Conservation (phyloP, 2,797 vertebrate genomes). For the Lithobates pipiens region DNA sequence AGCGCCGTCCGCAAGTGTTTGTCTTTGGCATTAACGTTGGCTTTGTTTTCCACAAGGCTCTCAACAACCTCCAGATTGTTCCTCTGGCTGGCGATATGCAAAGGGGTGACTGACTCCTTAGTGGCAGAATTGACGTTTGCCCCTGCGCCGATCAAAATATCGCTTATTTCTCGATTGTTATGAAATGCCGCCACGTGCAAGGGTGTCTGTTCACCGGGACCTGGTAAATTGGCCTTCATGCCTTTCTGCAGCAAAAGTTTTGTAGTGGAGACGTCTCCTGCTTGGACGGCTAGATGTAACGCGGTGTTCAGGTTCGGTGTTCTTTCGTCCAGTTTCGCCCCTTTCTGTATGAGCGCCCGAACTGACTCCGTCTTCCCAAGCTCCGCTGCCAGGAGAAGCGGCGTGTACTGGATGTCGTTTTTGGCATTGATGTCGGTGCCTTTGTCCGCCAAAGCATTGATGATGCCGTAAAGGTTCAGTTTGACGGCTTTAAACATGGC, state of each 20-base stretch:
- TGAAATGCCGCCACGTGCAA: constrained; percentile 77
- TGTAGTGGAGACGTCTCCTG: constrained; percentile 68
- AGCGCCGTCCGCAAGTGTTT: constrained; percentile 74
- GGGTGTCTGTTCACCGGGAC: constrained; percentile 72
- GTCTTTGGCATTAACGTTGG: constrained; percentile 72
- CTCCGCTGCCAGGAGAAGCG: constrained; percentile 79
- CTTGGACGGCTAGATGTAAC: constrained; percentile 74
- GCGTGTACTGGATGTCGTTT: constrained; percentile 76
- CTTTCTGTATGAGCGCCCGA: constrained; percentile 73
- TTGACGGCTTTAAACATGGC: constrained; percentile 80
- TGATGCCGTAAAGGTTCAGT: constrained; percentile 70
- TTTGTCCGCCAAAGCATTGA: constrained; percentile 74
- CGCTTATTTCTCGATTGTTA: constrained; percentile 67
- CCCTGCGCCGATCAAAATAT: constrained; percentile 70
- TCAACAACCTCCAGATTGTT: constrained; percentile 70
- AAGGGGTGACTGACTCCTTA: constrained; percentile 73
- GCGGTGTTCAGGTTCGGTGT: constrained; percentile 73
- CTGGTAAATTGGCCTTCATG: constrained; percentile 71
- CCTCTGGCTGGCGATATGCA: constrained; percentile 75
- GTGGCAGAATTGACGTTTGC: constrained; percentile 75
- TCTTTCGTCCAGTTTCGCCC: constrained; percentile 70
- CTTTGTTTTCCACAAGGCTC: constrained; percentile 74
- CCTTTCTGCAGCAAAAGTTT: constrained; percentile 74
- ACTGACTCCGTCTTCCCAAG: constrained; percentile 75
- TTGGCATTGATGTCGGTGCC: constrained; percentile 73